Percentiles rank a stretch among this genome's conserved stretches.
These are phyloP conservation scores for Phthorimaea operculella DNA, from an alignment of 1,140 invertebrate species.

Conservation along the genomic window DNA sequence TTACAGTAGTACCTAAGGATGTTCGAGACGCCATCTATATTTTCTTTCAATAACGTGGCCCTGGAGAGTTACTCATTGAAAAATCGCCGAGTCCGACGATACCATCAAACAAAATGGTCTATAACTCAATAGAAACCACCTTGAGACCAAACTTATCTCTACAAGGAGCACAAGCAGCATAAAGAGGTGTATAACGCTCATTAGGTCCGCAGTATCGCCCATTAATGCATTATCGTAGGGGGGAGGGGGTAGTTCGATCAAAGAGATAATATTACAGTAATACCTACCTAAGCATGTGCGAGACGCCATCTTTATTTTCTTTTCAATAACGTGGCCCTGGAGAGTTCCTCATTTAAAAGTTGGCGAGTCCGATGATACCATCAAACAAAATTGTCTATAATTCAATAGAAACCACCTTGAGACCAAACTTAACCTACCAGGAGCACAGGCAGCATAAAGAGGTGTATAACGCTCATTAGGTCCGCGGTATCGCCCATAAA, in stretches of 20 bases:
- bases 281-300: too few relatives aligned
- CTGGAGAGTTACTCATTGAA: too few relatives aligned
- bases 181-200: conserved; percentile 58
- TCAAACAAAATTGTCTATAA: conserved; percentile 11
- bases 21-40: too few relatives aligned
- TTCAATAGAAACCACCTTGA: neutral
- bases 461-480: conserved; percentile 60
- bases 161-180: conserved; percentile 41
- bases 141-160: too few relatives aligned
- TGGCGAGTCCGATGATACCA: too few relatives aligned
- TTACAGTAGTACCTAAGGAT: conserved; percentile 66
- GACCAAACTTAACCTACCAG: conserved; percentile 6
- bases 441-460: conserved; percentile 47
- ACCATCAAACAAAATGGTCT: too few relatives aligned
- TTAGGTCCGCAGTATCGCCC: conserved; percentile 61
- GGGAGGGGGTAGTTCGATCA: conserved; percentile 38
- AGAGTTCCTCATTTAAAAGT: too few relatives aligned
- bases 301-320: too few relatives aligned
- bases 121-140: too few relatives aligned
- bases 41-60: too few relatives aligned
- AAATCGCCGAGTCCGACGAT: too few relatives aligned
- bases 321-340: too few relatives aligned
- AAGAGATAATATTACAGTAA: conserved; percentile 67
- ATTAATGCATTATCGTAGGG: conserved; percentile 63
- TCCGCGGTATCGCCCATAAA: conserved; percentile 62